Percentiles rank a stretch among this genome's conserved stretches.
phyloP scores from a whole-genome alignment of 92 coral and sea anemone genomes.

The Montipora capitata region DNA sequence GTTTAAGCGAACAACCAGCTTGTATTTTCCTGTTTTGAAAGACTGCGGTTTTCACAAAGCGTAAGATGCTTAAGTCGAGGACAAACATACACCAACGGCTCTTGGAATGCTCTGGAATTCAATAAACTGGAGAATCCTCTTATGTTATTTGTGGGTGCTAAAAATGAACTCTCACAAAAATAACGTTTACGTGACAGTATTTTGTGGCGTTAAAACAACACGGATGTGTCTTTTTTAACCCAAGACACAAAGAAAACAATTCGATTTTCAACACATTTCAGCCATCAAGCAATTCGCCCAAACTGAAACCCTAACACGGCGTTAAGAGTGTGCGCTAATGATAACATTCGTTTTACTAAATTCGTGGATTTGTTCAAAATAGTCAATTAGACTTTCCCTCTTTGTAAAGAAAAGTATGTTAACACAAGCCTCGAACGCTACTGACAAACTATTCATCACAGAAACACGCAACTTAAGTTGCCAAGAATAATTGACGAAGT shows the following conservation, averaged over 20 bases:
- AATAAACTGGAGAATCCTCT: background rate
- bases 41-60: constrained; percentile 20
- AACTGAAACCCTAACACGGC: background rate
- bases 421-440: too few species aligned
- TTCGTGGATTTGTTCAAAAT: too few species aligned
- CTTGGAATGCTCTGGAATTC: background rate
- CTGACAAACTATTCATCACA: background rate
- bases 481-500: background rate
- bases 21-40: background rate
- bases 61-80: constrained; percentile 7
- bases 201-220: background rate
- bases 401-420: too few species aligned
- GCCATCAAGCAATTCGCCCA: background rate
- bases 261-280: background rate
- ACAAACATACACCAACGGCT: constrained; percentile 9
- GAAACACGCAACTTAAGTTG: background rate
- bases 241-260: background rate
- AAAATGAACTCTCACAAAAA: background rate
- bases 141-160: background rate
- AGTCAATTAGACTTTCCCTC: too few species aligned
- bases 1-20: background rate
- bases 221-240: background rate
- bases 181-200: background rate
- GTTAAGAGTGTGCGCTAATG: too few species aligned
- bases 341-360: too few species aligned